Conservation (phyloP, 2,797 vertebrate genomes). For the Takifugu ocellatus region DNA sequence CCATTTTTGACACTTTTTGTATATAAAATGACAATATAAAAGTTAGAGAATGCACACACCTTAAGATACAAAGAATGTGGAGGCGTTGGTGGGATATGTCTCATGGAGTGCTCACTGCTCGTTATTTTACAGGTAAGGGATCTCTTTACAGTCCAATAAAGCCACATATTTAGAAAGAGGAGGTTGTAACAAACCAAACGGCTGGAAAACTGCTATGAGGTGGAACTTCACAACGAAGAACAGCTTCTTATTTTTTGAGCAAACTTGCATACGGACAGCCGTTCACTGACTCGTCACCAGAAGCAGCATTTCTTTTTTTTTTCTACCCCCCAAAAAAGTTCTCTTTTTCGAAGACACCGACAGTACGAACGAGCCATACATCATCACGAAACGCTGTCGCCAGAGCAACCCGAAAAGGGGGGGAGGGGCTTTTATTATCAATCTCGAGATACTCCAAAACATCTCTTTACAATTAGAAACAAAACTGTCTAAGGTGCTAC, state of each 20-base stretch:
- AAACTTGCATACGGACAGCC: constrained; percentile 88
- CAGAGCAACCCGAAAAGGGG: constrained; percentile 52
- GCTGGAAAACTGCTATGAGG: constrained; percentile 96
- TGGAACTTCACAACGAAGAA: constrained; percentile 90
- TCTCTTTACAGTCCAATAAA: constrained; percentile 78
- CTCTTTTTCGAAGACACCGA: constrained; percentile 55
- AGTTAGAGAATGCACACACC: constrained; percentile 92
- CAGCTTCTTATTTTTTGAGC: constrained; percentile 69
- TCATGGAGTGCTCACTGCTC: constrained; percentile 87
- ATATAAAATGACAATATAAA: constrained; percentile 99
- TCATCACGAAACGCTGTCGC: constrained; percentile 59
- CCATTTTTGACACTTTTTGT: constrained; percentile 84
- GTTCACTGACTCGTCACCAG: constrained; percentile 71
- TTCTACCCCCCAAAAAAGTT: constrained; percentile 41
- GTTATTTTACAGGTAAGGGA: constrained; percentile 85
- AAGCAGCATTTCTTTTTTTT: constrained; percentile 72
- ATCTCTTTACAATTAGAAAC: constrained; percentile 64
- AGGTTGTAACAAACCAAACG: constrained; percentile 94
- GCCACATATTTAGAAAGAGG: constrained; percentile 85
- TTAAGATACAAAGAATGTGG: constrained; percentile 97
- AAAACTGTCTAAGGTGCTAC: constrained; percentile 86
- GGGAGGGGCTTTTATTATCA: constrained; percentile 47
- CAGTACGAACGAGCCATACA: constrained; percentile 69
- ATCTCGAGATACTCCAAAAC: constrained; percentile 71
- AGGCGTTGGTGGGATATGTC: constrained; percentile 87